Conservation (phyloP, 2,888 invertebrate species). For the Rotaria macrura region DNA sequence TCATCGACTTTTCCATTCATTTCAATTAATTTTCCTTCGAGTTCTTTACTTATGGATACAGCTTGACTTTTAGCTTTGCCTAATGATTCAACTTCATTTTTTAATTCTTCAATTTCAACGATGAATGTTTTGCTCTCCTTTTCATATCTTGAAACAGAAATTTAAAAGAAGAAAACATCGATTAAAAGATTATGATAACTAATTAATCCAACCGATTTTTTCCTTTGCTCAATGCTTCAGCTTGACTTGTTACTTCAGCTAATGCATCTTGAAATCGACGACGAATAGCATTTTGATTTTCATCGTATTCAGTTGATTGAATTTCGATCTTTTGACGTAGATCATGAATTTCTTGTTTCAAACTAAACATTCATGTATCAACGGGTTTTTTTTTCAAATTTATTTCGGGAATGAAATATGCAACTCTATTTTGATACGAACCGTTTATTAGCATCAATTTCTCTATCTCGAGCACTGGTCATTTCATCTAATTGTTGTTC, state of each 20-base stretch:
- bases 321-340: slow-evolving; percentile 27
- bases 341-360: slow-evolving; percentile 32
- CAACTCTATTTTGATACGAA: not conserved
- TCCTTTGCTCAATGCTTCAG: slow-evolving; percentile 25
- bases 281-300: slow-evolving; percentile 6
- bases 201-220: not conserved
- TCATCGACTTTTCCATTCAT: slow-evolving; percentile 30
- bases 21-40: slow-evolving; percentile 26
- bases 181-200: not conserved
- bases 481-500: slow-evolving; percentile 30
- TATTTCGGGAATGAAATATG: too few relatives aligned
- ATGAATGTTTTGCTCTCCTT: slow-evolving; percentile 29
- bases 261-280: slow-evolving; percentile 29
- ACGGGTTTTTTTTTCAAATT: too few relatives aligned
- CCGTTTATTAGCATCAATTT: slow-evolving; percentile 20
- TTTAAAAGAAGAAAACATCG: not conserved
- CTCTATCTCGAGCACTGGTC: slow-evolving; percentile 19
- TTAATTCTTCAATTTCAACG: slow-evolving; percentile 31
- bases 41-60: slow-evolving; percentile 22
- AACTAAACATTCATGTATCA: not conserved
- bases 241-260: slow-evolving; percentile 29
- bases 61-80: slow-evolving; percentile 27
- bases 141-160: not conserved
- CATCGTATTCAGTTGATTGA: slow-evolving; percentile 25
- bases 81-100: slow-evolving; percentile 26